Base-by-base conservation (phyloP, 1,140 invertebrate genomes). In the Brachionus calyciflorus region DNA sequence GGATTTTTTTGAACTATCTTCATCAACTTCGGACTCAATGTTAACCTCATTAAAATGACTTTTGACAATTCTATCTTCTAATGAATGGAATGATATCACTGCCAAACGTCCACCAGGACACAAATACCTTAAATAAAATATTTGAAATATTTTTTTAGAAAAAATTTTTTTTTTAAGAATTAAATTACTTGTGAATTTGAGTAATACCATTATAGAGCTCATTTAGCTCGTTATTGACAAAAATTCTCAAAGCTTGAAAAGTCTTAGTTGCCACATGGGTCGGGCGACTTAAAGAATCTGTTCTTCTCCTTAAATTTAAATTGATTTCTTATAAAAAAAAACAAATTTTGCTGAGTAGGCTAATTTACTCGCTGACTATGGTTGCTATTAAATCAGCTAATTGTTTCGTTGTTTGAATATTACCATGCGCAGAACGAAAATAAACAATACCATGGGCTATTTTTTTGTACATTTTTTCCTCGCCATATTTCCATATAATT, bases 141-240 rank as follows among this genome's bases (percentile, higher is more conserved):
- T 17, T 68, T 3, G 6, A 69, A 3, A 69, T 46, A 0, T n/a
- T 5, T 41, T 40, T 65, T 24, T 44, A 21, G n/a, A 46, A 17
- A 37, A 40, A 65, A 40, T 21, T 17, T 53, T 57, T 24, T 9
- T 21, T 28, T 3, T 41, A 46, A 7, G 9, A 17, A 9, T 40
- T 33, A 37, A 26, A 10, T 48, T 91, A 91, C 78, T 89, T 87
- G 57, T 90, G 87, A 0, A 93, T 91, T 78, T 94, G 80, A 40
- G 91, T 81, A 81, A 97, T 89, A 1, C 88, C 94, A 85, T 92
- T 92, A 86, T 96, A 93, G 3, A 97, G 88, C 87, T 98, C 94
- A 84, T 98, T 98, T 0, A 98, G 84, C 86, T 98, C 94, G 84
- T 98, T 92, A 83, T 98, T 98, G 0, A 98, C 92, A 86, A 97